Evolutionary conservation across 2,888 invertebrate species (phyloP), one percentile per base, ranked within the genome.

Genomic region (Ellobium chinense): DNA sequence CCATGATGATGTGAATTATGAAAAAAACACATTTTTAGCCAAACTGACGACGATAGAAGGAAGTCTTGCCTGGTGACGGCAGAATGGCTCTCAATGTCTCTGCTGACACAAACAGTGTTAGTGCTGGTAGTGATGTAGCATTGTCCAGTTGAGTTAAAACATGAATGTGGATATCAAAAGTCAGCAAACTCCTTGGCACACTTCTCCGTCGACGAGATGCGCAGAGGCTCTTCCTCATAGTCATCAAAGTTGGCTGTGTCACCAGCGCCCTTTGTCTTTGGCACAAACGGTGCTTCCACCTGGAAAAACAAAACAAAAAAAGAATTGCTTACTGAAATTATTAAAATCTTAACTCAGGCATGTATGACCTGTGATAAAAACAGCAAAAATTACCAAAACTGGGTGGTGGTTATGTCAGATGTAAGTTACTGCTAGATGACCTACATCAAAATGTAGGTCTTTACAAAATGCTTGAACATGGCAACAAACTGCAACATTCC

Each of bases 181-280:
- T 99, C 99, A 89, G 98, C 98, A 95, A 99, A 99, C 94, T 99
- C 99, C 95, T 99, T 99, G 93, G 98, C 97, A 95, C 99, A 99
- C 95, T 99, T 99, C 94, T 99, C 99, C 88, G 98, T 98, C 86
- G 98, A 97, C 89, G 99, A 98, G 94, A 99, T 99, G 94, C 99
- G 97, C 91, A 99, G 95, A 86, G 98, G 97, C 94, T 99, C 99
- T 94, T 99, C 99, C 94, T 99, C 99, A 93, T 99, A 99, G 93
- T 99, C 99, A 93, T 99, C 99, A 93, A 99, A 99, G 95, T 99
- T 99, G 94, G 98, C 99, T 82, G 99, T 98, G 94, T 99, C 99
- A 37, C 99, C 99, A 24, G 98, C 97, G 82, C 99, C 99, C 94
- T 98, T 98, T 95, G 98, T 98, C 93, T 98, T 97, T 58, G 99